A percentile compares a stretch with the other conserved stretches of the same genome.
Conservation (phyloP, 2,797 vertebrate species). For the Tympanoctomys barrerae region DNA sequence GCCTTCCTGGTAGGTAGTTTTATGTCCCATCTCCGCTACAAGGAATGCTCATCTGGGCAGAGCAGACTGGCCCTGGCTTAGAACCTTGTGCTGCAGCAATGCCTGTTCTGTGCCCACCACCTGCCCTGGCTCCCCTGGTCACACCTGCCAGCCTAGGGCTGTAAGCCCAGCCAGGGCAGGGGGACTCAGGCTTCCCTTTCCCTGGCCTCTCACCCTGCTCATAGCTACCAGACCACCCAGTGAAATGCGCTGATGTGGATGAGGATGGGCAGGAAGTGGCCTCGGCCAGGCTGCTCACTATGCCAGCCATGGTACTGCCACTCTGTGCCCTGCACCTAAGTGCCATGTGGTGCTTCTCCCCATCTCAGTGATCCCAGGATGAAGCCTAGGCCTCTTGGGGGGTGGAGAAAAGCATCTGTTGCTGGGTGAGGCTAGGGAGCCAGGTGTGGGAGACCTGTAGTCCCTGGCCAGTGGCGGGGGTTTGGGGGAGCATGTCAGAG, state of each 20-base stretch:
- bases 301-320: accelerated
- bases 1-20: background rate
- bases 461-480: background rate
- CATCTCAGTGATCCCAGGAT: background rate
- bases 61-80: background rate
- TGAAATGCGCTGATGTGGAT: background rate
- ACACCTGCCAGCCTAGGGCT: background rate
- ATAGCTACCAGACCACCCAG: background rate
- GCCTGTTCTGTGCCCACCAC: background rate
- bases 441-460: background rate
- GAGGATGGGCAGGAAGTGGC: background rate
- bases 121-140: background rate
- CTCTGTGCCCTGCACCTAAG: background rate
- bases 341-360: accelerated
- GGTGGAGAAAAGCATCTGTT: background rate
- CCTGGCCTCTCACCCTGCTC: no score
- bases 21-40: background rate
- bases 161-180: background rate
- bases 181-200: background rate
- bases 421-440: background rate
- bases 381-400: background rate
- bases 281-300: background rate
- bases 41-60: background rate
- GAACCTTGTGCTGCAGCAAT: background rate
- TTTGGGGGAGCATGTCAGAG: background rate